These are phyloP conservation scores for Drosophila neocordata DNA, from an alignment of 1,140 invertebrate species.

Conservation along the genomic window DNA sequence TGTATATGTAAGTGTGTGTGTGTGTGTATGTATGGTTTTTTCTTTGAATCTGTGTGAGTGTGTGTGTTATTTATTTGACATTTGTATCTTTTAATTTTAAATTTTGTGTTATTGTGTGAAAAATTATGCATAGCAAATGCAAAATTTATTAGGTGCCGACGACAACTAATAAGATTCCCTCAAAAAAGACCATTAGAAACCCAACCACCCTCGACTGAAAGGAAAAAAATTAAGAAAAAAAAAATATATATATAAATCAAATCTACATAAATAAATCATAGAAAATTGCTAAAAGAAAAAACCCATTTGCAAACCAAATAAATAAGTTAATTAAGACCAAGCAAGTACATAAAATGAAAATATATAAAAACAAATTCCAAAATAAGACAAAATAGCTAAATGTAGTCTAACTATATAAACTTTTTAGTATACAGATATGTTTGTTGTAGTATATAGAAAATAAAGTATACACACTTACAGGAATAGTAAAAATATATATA, in stretches of 20 bases:
- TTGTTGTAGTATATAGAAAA: neutral
- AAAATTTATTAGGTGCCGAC: constrained; percentile 67
- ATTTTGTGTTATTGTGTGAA: constrained; percentile 23
- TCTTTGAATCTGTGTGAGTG: constrained; percentile 9
- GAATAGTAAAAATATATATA: too few relatives aligned
- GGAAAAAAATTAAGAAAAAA: constrained; percentile 22
- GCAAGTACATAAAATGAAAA: constrained; percentile 7
- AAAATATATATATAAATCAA: constrained; percentile 76
- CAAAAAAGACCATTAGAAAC: constrained; percentile 13
- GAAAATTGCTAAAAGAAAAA: constrained; percentile 42
- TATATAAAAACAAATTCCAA: neutral
- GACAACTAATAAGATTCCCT: constrained; percentile 31
- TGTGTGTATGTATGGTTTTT: neutral
- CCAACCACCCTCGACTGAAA: neutral
- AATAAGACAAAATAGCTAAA: neutral
- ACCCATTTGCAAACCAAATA: neutral
- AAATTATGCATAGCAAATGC: constrained; percentile 72
- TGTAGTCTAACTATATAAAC: neutral
- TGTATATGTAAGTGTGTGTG: neutral
- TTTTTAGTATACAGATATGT: neutral
- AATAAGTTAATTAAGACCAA: constrained; percentile 27
- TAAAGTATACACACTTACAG: too few relatives aligned
- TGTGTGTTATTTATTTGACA: constrained; percentile 66
- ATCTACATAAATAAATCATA: constrained; percentile 65
- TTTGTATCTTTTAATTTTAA: constrained; percentile 42